Conservation (phyloP, 1,140 invertebrate species). For the Delia radicum region DNA sequence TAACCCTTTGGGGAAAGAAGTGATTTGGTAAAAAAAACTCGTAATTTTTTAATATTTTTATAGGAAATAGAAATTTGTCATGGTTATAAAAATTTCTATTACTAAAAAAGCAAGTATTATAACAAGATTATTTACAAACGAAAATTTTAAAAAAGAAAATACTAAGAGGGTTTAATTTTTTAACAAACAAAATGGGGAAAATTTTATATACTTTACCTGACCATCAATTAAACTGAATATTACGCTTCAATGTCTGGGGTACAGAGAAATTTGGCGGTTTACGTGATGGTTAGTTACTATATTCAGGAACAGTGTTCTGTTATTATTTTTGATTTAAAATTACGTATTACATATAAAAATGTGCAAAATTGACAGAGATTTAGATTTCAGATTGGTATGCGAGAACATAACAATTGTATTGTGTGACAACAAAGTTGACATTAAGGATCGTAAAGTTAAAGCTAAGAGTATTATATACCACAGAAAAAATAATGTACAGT, state of each 20-base stretch:
- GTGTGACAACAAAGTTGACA: slow-evolving; percentile 97
- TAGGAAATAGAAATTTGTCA: neutral
- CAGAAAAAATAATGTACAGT: slow-evolving; percentile 99
- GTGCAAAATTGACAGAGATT: slow-evolving; percentile 99
- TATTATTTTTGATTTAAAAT: slow-evolving; percentile 99
- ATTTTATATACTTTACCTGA: too few relatives aligned
- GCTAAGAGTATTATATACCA: slow-evolving; percentile 99
- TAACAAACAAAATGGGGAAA: too few relatives aligned
- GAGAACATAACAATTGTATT: slow-evolving; percentile 99
- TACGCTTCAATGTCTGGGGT: slow-evolving; percentile 99
- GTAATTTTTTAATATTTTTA: neutral
- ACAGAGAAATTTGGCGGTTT: slow-evolving; percentile 97
- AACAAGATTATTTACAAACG: neutral
- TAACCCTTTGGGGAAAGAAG: neutral
- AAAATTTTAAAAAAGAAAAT: too few relatives aligned
- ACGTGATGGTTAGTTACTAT: slow-evolving; percentile 98
- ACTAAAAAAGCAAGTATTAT: neutral
- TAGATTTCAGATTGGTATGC: slow-evolving; percentile 96
- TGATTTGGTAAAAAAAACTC: neutral
- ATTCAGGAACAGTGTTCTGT: slow-evolving; percentile 99
- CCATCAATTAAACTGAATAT: too few relatives aligned
- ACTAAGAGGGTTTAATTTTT: too few relatives aligned
- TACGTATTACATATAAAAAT: slow-evolving; percentile 98
- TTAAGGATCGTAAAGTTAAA: slow-evolving; percentile 99
- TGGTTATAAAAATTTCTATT: too few relatives aligned